Percentiles rank a stretch among this genome's conserved stretches.
These are phyloP conservation scores for Eudyptes chrysolophus DNA, from an alignment of 2,113 vertebrate genomes.

Conservation along the genomic window DNA sequence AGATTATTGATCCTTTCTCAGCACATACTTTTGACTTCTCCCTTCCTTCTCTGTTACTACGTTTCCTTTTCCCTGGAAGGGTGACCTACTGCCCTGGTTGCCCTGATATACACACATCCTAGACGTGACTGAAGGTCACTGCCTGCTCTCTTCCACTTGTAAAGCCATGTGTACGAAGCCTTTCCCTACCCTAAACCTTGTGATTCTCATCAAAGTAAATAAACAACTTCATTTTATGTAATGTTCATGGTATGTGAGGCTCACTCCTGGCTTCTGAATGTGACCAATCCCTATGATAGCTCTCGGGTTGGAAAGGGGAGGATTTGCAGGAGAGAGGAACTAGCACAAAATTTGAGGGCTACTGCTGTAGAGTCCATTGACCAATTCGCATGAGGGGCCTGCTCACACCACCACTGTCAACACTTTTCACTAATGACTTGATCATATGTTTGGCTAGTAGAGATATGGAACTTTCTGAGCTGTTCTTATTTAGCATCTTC, in stretches of 20 bases:
- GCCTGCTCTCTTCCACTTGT: background rate
- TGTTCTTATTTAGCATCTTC: background rate
- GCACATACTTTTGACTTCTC: background rate
- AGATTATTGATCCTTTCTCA: background rate
- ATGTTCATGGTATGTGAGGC: background rate
- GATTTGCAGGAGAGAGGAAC: background rate
- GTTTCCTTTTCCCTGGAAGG: background rate
- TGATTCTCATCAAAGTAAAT: background rate
- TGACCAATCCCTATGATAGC: background rate
- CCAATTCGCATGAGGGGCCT: rapidly evolving
- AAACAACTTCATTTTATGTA: background rate
- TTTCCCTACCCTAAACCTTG: background rate
- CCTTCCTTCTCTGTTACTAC: background rate
- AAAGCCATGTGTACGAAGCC: background rate
- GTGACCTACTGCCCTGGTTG: background rate
- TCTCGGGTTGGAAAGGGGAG: background rate
- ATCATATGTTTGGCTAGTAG: background rate
- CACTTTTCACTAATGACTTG: background rate
- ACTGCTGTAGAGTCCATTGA: background rate
- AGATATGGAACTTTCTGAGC: background rate
- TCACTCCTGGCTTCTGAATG: background rate
- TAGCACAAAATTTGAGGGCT: background rate
- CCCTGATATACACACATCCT: background rate
- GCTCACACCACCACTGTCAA: background rate
- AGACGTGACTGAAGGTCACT: background rate